Evolutionary conservation across 1,140 invertebrate species (phyloP), one percentile per base, ranked within the genome.

Genomic region (Zaprionus nigranus): DNA sequence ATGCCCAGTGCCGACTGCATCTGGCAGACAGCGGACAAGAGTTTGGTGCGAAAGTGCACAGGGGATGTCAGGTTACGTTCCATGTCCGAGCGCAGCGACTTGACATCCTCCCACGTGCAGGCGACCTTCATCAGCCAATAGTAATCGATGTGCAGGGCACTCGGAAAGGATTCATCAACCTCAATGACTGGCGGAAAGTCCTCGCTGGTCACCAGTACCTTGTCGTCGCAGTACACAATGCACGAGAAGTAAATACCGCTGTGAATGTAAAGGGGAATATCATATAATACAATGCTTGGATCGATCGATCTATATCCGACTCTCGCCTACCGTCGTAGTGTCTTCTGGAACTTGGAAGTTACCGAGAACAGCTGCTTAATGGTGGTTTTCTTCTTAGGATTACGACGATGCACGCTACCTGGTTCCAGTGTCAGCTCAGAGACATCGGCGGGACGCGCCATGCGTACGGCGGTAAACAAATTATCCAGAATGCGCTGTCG

Each of bases 101-200:
- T 99, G 2, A 98, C 97, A 93, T 99, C 98, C 74, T 99, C 97
- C 98, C 98, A 99, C 0, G 97, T 97, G 92, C 97, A 98, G 0
- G 98, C 96, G 15, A 99, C 97, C 95, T 99, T 99, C 96, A 99
- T 97, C 2, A 99, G 94, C 98, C 98, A 99, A 93, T 99, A 97
- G 92, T 98, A 98, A 93, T 99, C 98, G 69, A 96, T 96, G 90
- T 98, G 96, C 30, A 99, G 96, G 75, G 97, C 96, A 75, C 96
- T 97, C 24, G 98, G 97, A 92, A 98, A 99, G 17, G 97, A 97
- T 93, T 99, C 98, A 93, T 99, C 98, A 15, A 99, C 96, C 94
- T 99, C 98, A 78, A 99, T 97, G 34, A 99, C 97, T 4, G 99
- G 99, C 46, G 99, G 94, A 92, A 98, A 98, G 79, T 99, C 98